Evolutionary conservation across 1,140 invertebrate genomes (phyloP).

Genomic region (Caerostris darwini): DNA sequence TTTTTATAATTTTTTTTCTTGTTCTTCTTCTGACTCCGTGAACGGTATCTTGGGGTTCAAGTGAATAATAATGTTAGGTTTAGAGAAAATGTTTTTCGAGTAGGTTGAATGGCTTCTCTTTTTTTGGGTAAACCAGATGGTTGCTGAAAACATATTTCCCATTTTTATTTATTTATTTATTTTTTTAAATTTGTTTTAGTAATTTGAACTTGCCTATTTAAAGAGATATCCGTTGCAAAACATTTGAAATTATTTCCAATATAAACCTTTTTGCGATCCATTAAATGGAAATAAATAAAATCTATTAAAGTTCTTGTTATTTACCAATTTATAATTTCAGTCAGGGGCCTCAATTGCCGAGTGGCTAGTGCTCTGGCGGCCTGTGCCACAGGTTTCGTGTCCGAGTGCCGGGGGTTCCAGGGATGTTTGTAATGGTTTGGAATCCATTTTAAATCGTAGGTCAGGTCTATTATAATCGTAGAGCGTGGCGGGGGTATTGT

Average conservation of each 20-base stretch:
- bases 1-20: neutral
- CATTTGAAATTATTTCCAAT: neutral
- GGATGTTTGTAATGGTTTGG: too few species aligned
- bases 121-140: neutral
- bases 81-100: conserved; percentile 26
- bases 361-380: too few species aligned
- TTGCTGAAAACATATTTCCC: neutral
- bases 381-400: too few species aligned
- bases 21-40: neutral
- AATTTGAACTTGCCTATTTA: neutral
- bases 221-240: neutral
- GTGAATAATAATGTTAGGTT: conserved; percentile 45
- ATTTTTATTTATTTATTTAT: neutral
- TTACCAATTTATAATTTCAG: too few species aligned
- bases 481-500: too few species aligned
- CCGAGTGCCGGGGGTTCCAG: too few species aligned
- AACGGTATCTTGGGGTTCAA: conserved; percentile 40
- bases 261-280: neutral
- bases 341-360: too few species aligned
- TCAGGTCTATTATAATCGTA: too few species aligned
- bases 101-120: neutral
- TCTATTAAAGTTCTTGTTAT: too few species aligned
- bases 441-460: too few species aligned
- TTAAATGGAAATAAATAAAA: too few species aligned
- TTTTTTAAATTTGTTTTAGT: neutral